Evolutionary conservation across 2,888 invertebrate species (phyloP).

Genomic region (Parnassius mnemosyne): DNA sequence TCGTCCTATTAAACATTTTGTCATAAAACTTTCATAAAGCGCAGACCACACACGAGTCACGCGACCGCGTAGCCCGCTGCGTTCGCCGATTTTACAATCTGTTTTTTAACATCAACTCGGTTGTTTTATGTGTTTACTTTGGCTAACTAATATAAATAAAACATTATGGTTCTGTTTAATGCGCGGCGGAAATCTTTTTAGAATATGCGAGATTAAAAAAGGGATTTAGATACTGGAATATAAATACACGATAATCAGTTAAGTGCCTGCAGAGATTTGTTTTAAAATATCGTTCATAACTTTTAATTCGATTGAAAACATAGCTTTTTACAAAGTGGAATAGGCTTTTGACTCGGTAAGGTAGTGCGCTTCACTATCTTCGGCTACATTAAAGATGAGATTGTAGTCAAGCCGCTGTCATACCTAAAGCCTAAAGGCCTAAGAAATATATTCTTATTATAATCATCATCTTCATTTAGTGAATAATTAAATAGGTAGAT

Average conservation of each 20-base stretch:
- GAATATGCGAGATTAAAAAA: conserved; percentile 3
- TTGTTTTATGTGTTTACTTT: conserved; percentile 23
- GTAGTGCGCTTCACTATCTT: too few species aligned
- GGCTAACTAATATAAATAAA: conserved; percentile 19
- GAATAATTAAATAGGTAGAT: too few species aligned
- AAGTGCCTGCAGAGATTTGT: too few species aligned
- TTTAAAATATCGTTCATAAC: too few species aligned
- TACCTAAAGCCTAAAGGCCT: too few species aligned
- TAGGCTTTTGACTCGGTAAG: too few species aligned
- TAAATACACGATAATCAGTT: neutral
- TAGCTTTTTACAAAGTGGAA: too few species aligned
- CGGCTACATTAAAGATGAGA: too few species aligned
- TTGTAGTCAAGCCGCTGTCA: too few species aligned
- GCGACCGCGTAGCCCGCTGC: conserved; percentile 18
- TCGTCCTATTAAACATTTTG: conserved; percentile 9
- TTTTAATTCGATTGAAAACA: too few species aligned
- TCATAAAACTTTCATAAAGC: conserved; percentile 21
- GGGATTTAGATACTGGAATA: neutral
- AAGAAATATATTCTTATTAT: too few species aligned
- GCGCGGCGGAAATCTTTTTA: conserved; percentile 2
- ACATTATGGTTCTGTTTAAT: conserved; percentile 5
- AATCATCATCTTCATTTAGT: too few species aligned
- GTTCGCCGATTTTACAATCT: conserved; percentile 22
- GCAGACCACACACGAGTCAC: conserved; percentile 24
- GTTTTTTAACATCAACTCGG: conserved; percentile 15